Base-by-base conservation (phyloP, 2,113 vertebrate species). In the Cynoglossus semilaevis region DNA sequence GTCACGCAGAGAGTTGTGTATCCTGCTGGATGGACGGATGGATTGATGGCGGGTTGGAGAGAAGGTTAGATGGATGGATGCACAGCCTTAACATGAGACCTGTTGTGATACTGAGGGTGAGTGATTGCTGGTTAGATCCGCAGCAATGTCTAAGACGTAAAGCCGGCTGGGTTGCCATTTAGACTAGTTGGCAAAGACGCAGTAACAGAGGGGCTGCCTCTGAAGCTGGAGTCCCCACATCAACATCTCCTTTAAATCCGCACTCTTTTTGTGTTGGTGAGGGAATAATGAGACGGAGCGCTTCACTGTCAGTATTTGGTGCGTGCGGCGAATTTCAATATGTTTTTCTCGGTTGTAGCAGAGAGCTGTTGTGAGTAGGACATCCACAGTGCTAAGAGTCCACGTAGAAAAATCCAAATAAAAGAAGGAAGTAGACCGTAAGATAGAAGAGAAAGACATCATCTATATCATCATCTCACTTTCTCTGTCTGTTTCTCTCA, bases 271-370 rank as follows among this genome's bases (percentile, higher is more conserved):
- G 34, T 37, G 45, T 37, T 64, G 55, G 53, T 16, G 15, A 15
- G 3, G 36, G 9, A 10, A 29, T 37, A 10, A 16, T 9, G 36
- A 5, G 59, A 2, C 54, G 6, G 41, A 19, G 50, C 10, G 61
- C 4, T 12, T 19, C 57, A 45, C n/a, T 72, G 67, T 67, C 58
- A 68, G 71, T 60, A 18, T 68, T 55, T 18, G n/a, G 46, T 41
- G 71, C 78, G 73, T 76, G 77, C 51, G 63, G 53, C 61, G 80
- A 72, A 85, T 85, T 67, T 66, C 62, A 80, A 80, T 70, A 11
- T 51, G 59, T 59, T 54, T 58, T 44, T 38, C 54, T 46, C 49
- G 76, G 71, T 79, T 76, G 74, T 67, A 77, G 63, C 58, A 57
- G 51, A 36, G 60, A 57, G 53, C 51, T 66, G 42, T 1, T 65